A percentile compares a stretch with the other conserved stretches of the same genome.
These are phyloP conservation scores for Zapornia atra DNA, from an alignment of 2,113 vertebrate genomes.

Conservation along the genomic window DNA sequence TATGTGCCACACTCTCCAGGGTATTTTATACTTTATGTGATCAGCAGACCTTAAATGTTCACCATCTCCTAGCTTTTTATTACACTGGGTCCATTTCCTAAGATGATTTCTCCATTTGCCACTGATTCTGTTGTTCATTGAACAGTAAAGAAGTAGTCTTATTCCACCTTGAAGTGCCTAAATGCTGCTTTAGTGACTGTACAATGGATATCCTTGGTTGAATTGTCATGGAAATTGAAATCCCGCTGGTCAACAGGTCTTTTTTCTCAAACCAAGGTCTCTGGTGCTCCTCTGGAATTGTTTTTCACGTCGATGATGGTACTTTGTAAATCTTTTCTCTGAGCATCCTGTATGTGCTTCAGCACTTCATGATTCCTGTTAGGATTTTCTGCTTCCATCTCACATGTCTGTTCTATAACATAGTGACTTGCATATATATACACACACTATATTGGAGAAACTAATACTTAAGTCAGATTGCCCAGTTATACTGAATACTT, in stretches of 20 bases:
- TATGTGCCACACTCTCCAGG: background rate
- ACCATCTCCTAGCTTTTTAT: background rate
- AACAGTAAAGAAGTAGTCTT: conserved; percentile 14
- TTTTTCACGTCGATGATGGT: background rate
- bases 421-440: background rate
- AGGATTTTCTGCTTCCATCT: background rate
- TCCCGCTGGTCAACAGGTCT: background rate
- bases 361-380: background rate
- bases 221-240: conserved; percentile 67
- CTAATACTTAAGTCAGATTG: background rate
- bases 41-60: conserved; percentile 8
- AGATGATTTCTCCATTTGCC: background rate
- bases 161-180: background rate
- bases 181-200: conserved; percentile 28
- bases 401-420: background rate
- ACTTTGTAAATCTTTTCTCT: background rate
- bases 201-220: conserved; percentile 11
- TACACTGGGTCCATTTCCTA: background rate
- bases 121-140: conserved; percentile 27
- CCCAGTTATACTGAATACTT: background rate
- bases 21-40: background rate
- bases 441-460: background rate
- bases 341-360: background rate
- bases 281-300: conserved; percentile 12
- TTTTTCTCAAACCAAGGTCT: conserved; percentile 12